These are phyloP conservation scores for Indicator indicator DNA, from an alignment of 2,113 vertebrate genomes.

Conservation along the genomic window DNA sequence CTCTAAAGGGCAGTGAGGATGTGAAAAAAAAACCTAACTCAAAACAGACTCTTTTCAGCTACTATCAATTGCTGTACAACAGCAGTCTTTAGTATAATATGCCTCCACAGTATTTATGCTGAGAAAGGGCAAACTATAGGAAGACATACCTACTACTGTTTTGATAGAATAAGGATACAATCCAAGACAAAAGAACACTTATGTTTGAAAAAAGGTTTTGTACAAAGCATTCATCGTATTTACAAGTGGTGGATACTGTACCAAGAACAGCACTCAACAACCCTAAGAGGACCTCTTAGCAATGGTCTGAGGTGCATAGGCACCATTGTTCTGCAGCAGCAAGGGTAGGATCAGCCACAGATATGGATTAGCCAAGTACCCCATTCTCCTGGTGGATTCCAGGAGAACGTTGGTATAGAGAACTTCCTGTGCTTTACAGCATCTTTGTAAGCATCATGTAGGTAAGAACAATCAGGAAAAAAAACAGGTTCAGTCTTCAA, in stretches of 20 bases:
- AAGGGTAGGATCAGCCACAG: not conserved
- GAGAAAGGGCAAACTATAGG: not conserved
- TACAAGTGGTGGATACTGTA: not conserved
- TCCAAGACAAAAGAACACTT: not conserved
- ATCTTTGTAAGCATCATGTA: not conserved
- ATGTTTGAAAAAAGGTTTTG: not conserved
- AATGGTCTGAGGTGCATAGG: not conserved
- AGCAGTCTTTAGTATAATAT: not conserved
- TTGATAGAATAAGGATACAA: not conserved
- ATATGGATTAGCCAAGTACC: not conserved
- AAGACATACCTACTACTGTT: not conserved
- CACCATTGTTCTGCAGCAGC: not conserved
- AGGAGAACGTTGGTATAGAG: not conserved
- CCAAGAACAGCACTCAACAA: not conserved
- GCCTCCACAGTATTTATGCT: not conserved
- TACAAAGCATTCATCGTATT: not conserved
- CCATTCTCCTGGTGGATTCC: not conserved
- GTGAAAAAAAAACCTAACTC: not conserved
- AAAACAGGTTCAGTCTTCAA: not conserved
- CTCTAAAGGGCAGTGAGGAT: not conserved
- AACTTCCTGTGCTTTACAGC: not conserved
- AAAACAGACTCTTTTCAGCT: not conserved
- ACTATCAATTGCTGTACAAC: not conserved
- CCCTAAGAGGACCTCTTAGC: not conserved
- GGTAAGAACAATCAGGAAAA: not conserved